Percentiles rank a stretch among this genome's conserved stretches.
phyloP scores from a whole-genome alignment of 1,140 invertebrate genomes.

The Eriosoma lanigerum region DNA sequence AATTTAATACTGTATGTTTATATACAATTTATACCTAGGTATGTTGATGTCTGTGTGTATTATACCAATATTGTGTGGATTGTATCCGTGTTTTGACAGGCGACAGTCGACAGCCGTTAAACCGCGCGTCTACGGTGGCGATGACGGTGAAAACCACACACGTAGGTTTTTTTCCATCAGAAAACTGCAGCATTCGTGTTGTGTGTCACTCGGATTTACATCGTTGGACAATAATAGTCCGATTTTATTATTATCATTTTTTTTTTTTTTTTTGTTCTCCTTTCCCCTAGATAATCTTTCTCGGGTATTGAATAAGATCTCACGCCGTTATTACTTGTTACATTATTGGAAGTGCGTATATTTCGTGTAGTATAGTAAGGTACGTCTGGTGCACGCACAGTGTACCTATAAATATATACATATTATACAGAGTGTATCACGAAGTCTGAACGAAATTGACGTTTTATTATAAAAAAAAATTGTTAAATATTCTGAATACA shows the following conservation, averaged over 20 bases:
- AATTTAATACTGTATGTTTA: too few species aligned
- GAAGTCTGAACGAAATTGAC: too few species aligned
- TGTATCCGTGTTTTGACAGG: slow-evolving; percentile 32
- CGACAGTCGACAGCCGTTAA: too few species aligned
- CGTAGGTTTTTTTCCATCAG: slow-evolving; percentile 17
- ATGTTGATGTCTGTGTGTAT: too few species aligned
- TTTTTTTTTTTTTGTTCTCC: too few species aligned
- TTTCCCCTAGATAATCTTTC: background rate
- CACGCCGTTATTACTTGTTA: too few species aligned
- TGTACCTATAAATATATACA: background rate
- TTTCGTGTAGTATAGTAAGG: too few species aligned
- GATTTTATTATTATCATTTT: slow-evolving; percentile 24
- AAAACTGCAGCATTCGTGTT: slow-evolving; percentile 11
- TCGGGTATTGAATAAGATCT: background rate
- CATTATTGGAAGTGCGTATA: too few species aligned
- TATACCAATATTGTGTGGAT: too few species aligned
- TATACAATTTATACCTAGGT: too few species aligned
- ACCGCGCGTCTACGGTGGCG: background rate
- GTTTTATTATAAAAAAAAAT: too few species aligned
- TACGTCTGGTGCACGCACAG: background rate
- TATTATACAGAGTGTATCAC: background rate
- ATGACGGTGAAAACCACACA: slow-evolving; percentile 17
- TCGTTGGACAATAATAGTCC: slow-evolving; percentile 11
- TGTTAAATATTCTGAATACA: too few species aligned
- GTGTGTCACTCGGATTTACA: slow-evolving; percentile 38